Percentiles rank a stretch among this genome's conserved stretches.
These are phyloP conservation scores for Spilosoma lubricipeda DNA, from an alignment of 2,888 invertebrate species.

Conservation along the genomic window DNA sequence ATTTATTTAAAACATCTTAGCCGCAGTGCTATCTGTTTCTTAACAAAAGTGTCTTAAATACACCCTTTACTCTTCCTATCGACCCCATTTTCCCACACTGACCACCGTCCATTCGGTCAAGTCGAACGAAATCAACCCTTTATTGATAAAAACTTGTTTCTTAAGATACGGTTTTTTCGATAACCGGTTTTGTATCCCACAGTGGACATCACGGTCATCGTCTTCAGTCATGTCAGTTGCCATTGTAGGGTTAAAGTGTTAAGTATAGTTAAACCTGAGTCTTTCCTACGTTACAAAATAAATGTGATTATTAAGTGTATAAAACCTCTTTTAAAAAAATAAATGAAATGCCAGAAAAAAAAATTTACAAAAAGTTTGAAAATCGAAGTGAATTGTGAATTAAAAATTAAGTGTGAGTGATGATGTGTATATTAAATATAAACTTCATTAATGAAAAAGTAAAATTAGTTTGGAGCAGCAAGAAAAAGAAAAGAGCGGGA, in stretches of 20 bases:
- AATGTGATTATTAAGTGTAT: neutral
- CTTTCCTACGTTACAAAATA: neutral
- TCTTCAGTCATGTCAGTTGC: slow-evolving; percentile 53
- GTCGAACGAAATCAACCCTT: slow-evolving; percentile 47
- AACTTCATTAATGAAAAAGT: too few relatives aligned
- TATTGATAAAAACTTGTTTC: slow-evolving; percentile 51
- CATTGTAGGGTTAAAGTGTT: slow-evolving; percentile 48
- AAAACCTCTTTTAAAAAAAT: neutral
- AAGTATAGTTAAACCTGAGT: slow-evolving; percentile 10
- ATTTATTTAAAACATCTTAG: too few relatives aligned
- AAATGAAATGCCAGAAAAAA: neutral
- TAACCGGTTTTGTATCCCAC: slow-evolving; percentile 61
- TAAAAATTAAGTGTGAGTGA: neutral
- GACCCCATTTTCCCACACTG: slow-evolving; percentile 62
- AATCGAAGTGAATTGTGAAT: neutral
- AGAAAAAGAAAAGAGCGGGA: too few relatives aligned
- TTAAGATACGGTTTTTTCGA: slow-evolving; percentile 58
- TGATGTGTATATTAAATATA: too few relatives aligned
- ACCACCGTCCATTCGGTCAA: slow-evolving; percentile 66
- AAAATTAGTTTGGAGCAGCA: too few relatives aligned
- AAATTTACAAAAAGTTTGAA: neutral
- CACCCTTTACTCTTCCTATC: slow-evolving; percentile 23
- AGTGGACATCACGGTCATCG: slow-evolving; percentile 53
- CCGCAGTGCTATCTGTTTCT: neutral
- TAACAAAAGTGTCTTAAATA: slow-evolving; percentile 13